phyloP scores from a whole-genome alignment of 1,140 invertebrate genomes.

The Aethina tumida region DNA sequence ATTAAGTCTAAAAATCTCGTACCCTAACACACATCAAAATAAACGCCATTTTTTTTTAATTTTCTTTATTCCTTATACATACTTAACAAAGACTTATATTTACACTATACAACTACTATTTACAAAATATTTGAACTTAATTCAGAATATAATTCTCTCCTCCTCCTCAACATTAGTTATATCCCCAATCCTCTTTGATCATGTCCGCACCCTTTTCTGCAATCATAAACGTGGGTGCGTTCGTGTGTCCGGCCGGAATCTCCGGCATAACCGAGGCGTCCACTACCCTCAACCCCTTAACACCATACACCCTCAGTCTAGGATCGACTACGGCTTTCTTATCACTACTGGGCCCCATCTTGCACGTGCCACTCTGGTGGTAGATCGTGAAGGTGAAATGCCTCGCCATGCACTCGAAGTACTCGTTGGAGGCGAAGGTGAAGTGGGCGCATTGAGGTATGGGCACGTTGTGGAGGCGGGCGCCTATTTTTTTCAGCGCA shows the following conservation, averaged over 20 bases:
- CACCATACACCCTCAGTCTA: slow-evolving; percentile 55
- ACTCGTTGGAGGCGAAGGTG: slow-evolving; percentile 62
- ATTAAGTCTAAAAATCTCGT: too few relatives aligned
- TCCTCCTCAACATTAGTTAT: too few relatives aligned
- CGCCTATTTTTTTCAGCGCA: slow-evolving; percentile 29
- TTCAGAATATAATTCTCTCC: too few relatives aligned
- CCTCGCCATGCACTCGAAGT: slow-evolving; percentile 61
- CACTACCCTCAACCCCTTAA: slow-evolving; percentile 58
- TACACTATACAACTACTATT: too few relatives aligned
- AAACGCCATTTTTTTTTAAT: too few relatives aligned
- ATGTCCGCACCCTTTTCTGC: slow-evolving; percentile 58
- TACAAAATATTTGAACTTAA: too few relatives aligned
- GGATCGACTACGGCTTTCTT: slow-evolving; percentile 60
- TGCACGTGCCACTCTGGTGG: slow-evolving; percentile 72
- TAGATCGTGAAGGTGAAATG: slow-evolving; percentile 63
- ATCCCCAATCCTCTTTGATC: slow-evolving; percentile 34
- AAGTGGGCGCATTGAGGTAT: slow-evolving; percentile 67
- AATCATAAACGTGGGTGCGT: slow-evolving; percentile 58
- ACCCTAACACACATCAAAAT: too few relatives aligned
- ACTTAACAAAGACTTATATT: too few relatives aligned
- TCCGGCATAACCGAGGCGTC: slow-evolving; percentile 59
- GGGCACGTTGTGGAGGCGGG: slow-evolving; percentile 46
- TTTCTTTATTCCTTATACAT: too few relatives aligned
- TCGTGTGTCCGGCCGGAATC: slow-evolving; percentile 53
- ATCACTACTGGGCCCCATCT: slow-evolving; percentile 68